A percentile compares a stretch with the other conserved stretches of the same genome.
Conservation (phyloP, 92 coral and sea anemone genomes). For the Desmophyllum pertusum region DNA sequence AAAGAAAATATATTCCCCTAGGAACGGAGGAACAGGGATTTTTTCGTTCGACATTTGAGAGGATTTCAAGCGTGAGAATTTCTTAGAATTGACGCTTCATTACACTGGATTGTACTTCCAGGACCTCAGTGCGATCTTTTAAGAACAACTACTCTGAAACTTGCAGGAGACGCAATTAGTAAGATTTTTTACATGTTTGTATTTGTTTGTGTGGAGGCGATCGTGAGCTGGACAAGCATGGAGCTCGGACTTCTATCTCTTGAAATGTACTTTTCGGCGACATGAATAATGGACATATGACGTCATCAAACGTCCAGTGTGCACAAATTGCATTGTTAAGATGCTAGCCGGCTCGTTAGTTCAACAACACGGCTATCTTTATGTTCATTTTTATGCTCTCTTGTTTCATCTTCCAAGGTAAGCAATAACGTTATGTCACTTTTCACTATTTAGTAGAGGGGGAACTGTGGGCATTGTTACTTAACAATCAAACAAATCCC, state of each 20-base stretch:
- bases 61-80: conserved; percentile 19
- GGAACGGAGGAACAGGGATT: conserved; percentile 1
- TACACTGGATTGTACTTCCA: neutral
- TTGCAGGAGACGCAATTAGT: neutral
- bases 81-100: conserved; percentile 44
- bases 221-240: neutral
- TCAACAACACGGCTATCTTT: neutral
- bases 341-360: neutral
- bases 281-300: neutral
- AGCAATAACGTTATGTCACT: neutral
- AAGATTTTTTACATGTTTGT: neutral
- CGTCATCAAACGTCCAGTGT: neutral
- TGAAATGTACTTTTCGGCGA: neutral
- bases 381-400: neutral
- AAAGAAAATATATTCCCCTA: conserved; percentile 1
- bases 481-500: neutral
- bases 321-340: neutral
- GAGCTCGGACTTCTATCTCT: neutral
- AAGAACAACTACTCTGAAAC: neutral
- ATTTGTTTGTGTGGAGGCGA: neutral
- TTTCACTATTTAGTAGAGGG: neutral
- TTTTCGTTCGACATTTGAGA: neutral
- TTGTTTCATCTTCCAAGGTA: conserved; percentile 7
- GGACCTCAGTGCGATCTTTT: neutral
- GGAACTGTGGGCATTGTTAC: neutral